Evolutionary conservation across 2,888 invertebrate genomes (phyloP).

Genomic region (Scrobipalpa atriplicella): DNA sequence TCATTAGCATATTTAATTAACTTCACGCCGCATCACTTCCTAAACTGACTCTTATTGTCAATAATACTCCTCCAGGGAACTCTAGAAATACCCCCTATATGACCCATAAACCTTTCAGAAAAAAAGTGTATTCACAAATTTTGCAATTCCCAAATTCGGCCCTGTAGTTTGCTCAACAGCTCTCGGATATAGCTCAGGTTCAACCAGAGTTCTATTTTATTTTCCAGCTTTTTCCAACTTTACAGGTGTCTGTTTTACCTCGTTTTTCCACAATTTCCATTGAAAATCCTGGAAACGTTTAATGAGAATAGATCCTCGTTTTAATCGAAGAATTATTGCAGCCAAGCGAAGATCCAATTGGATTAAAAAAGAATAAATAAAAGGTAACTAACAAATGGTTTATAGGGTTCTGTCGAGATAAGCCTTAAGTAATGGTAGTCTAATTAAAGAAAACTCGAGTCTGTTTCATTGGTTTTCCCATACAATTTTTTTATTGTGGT

Average conservation of each 20-base stretch:
- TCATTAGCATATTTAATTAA: too few relatives aligned
- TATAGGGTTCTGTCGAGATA: neutral
- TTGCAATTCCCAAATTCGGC: neutral
- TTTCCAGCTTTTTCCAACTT: neutral
- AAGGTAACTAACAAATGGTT: neutral
- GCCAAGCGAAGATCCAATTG: neutral
- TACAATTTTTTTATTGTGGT: too few relatives aligned
- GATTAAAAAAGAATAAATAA: constrained; percentile 10
- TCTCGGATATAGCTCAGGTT: constrained; percentile 19
- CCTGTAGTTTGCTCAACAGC: constrained; percentile 15
- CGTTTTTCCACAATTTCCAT: constrained; percentile 3
- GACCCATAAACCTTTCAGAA: neutral
- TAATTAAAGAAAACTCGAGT: neutral
- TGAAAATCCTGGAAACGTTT: neutral
- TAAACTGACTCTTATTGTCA: too few relatives aligned
- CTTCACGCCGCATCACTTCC: too few relatives aligned
- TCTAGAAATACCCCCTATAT: too few relatives aligned
- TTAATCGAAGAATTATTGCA: neutral
- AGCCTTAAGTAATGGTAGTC: neutral
- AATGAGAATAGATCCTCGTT: neutral
- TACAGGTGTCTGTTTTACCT: constrained; percentile 19
- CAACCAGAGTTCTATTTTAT: constrained; percentile 1
- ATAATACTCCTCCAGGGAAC: too few relatives aligned
- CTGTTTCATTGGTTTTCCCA: too few relatives aligned
- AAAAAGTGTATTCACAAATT: neutral